A percentile compares a stretch with the other conserved stretches of the same genome.
Conservation (phyloP, 2,113 vertebrate genomes). For the Zosterops pallidus region DNA sequence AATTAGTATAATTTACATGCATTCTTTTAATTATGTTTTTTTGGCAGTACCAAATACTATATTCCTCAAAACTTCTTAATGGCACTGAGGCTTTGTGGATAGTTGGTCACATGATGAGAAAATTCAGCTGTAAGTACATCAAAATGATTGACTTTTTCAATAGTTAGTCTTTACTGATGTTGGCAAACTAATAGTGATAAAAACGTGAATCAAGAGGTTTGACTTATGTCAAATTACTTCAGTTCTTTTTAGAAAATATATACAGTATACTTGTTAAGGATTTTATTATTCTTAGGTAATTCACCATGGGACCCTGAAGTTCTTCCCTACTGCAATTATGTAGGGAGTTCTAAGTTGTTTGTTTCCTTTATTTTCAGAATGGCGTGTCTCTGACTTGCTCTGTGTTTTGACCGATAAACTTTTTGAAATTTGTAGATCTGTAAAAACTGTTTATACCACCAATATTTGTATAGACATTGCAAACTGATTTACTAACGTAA, state of each 20-base stretch:
- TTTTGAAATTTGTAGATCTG: not conserved
- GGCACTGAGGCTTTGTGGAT: slow-evolving; percentile 62
- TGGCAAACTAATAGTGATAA: not conserved
- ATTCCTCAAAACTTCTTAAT: slow-evolving; percentile 64
- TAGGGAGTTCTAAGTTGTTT: not conserved
- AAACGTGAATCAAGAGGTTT: not conserved
- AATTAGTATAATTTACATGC: slow-evolving; percentile 46
- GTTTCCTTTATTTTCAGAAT: not conserved
- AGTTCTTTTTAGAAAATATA: slow-evolving; percentile 4
- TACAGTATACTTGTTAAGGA: not conserved
- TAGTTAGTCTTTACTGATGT: slow-evolving; percentile 40
- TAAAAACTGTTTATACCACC: not conserved
- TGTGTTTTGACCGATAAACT: not conserved
- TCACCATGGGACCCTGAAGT: not conserved
- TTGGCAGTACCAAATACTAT: slow-evolving; percentile 68
- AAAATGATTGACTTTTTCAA: slow-evolving; percentile 54
- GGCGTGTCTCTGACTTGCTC: not conserved
- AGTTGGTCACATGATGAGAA: slow-evolving; percentile 67
- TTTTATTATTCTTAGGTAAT: not conserved
- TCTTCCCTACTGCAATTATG: not conserved
- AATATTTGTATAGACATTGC: not conserved
- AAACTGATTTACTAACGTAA: not conserved
- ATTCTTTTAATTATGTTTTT: slow-evolving; percentile 67
- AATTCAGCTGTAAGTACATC: slow-evolving; percentile 62
- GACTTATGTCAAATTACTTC: not conserved